Evolutionary conservation across 1,140 invertebrate species (phyloP), one percentile per base, ranked within the genome.

Genomic region (Lepidurus arcticus): DNA sequence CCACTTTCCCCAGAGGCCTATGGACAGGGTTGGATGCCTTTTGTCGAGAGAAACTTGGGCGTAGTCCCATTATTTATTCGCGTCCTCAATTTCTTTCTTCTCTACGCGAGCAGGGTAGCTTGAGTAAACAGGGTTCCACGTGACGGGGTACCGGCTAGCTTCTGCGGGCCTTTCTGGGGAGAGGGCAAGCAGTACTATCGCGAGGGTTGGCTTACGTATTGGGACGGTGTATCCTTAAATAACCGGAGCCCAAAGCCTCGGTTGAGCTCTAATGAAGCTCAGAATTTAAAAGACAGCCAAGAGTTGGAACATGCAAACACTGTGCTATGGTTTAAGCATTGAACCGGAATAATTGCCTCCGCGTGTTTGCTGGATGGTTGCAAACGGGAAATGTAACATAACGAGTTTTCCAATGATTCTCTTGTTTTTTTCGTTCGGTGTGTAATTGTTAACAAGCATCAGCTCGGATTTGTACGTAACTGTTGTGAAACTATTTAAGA

Each of bases 281-380:
- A 65, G n/a, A 65, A 21, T 65, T n/a, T 65, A 21, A 21, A 65
- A 65, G 53, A 21, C 16, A 16, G 9, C 53, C 53, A 65, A 65
- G n/a, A 65, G 13, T 13, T 1, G 53, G 16, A 65, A 65, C 9
- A 65, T 65, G 21, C 13, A 65, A 13, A 21, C 21, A 21, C 0
- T 65, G 53, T 65, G 53, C 53, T 65, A 65, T 65, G 53, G 53
- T 65, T 65, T 21, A 65, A 65, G 53, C 53, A 65, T 4, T n/a
- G n/a, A 21, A 21, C 53, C 13, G 53, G 53, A 65, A 65, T 65
- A 65, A 65, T 65, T 65, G 53, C 53, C 53, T 9, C 53, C 53
- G 16, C 53, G 16, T 65, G 53, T 65, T 65, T 65, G 53, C 13
- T 65, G 16, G 16, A 65, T 34, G 34, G 34, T 34, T 34, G 34